Evolutionary conservation across 2,888 invertebrate species (phyloP), one percentile per base, ranked within the genome.

Genomic region (Liodrosophila aerea): DNA sequence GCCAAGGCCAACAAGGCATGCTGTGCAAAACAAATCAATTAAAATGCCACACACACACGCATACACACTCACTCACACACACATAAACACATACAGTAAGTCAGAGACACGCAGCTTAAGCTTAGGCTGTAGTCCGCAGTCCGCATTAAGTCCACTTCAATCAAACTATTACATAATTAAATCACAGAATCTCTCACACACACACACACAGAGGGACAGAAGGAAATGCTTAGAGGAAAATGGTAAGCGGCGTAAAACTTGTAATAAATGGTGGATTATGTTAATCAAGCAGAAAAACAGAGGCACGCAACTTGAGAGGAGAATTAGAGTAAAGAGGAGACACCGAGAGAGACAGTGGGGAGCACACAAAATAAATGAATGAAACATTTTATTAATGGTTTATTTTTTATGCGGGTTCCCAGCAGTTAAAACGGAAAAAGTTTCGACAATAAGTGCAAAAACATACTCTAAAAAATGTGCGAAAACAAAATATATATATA

Each of bases 141-240:
- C 69, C 51, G 46, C 49, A 63, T 63, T 70, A 74, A 76, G 74
- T 76, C 76, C 85, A 85, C 78, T 82, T 80, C 76, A 76, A 73
- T 81, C 85, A 80, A 80, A 85, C 83, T 80, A 85, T 82, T 78
- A 85, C 85, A 82, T 82, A 85, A 82, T 82, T 82, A 85, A 82
- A 82, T 82, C 82, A 82, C 61, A 73, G 71, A 37, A 34, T 7
- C 60, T 44, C 47, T 13, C 52, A 34, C 47, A 56, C 61, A 57
- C 60, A 72, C 53, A 52, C 51, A 63, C 34, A 37, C 41, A 33
- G 45, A 40, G 45, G 56, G 49, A 37, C 34, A 34, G 37, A 57
- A 41, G 31, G 22, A 50, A 41, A 53, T 29, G 40, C 36, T 30
- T 16, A 30, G 47, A 22, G 34, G 54, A 29, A 41, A 64, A 70